Evolutionary conservation across 2,888 invertebrate species (phyloP).

Genomic region (Mesorhabditis belari): DNA sequence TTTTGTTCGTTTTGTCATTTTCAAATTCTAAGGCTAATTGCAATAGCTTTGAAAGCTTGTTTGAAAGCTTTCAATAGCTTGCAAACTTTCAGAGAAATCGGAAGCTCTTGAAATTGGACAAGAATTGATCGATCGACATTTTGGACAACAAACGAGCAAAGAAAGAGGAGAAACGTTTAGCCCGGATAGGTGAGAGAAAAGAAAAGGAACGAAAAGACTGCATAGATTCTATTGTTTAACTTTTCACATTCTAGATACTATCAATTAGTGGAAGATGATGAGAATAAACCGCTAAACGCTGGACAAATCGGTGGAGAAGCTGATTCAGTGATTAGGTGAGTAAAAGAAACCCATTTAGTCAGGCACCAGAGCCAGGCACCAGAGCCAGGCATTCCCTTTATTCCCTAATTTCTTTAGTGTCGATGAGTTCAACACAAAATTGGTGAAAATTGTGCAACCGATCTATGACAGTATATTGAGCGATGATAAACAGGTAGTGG

Average conservation of each 20-base stretch:
- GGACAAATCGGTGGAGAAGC: slow-evolving; percentile 15
- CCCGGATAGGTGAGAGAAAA: slow-evolving; percentile 24
- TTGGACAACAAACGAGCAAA: slow-evolving; percentile 33
- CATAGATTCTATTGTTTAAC: not conserved
- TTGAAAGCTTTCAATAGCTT: slow-evolving; percentile 4
- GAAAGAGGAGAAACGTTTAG: slow-evolving; percentile 32
- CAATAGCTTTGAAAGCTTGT: slow-evolving; percentile 1
- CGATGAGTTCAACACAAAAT: slow-evolving; percentile 53
- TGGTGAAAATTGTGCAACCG: slow-evolving; percentile 54
- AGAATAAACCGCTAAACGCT: slow-evolving; percentile 54
- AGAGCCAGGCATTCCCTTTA: too few species aligned
- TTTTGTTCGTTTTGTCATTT: slow-evolving; percentile 3
- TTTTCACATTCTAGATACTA: slow-evolving; percentile 17
- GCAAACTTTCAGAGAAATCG: slow-evolving; percentile 24
- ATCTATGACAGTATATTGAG: slow-evolving; percentile 54
- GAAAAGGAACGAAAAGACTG: not conserved
- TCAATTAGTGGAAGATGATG: slow-evolving; percentile 54
- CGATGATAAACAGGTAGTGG: slow-evolving; percentile 52
- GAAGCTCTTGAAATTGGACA: slow-evolving; percentile 54
- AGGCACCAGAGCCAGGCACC: not conserved
- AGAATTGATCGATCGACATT: slow-evolving; percentile 52
- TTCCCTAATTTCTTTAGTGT: too few species aligned
- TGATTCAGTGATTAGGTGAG: not conserved
- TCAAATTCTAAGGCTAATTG: slow-evolving; percentile 4
- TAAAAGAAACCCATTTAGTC: not conserved